Conservation (phyloP, 1,140 invertebrate genomes). For the Rhynchophorus ferrugineus region DNA sequence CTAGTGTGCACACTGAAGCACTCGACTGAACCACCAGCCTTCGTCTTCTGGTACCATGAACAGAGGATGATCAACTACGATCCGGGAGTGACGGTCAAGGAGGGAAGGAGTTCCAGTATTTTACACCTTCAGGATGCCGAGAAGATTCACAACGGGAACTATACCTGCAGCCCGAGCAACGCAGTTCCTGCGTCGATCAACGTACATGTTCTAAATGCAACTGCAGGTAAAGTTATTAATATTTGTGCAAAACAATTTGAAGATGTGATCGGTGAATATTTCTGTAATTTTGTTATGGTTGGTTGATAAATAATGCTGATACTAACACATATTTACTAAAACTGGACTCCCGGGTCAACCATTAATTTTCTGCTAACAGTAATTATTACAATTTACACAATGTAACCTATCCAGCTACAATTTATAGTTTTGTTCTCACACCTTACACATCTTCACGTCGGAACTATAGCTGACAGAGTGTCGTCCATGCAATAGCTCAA, state of each 20-base stretch:
- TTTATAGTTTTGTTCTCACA: too few relatives aligned
- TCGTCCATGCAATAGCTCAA: too few relatives aligned
- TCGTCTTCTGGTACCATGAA: slow-evolving; percentile 74
- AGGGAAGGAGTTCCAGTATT: slow-evolving; percentile 45
- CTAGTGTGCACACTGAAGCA: slow-evolving; percentile 63
- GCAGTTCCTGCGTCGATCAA: slow-evolving; percentile 58
- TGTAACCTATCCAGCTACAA: too few relatives aligned
- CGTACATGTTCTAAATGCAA: slow-evolving; percentile 56
- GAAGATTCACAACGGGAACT: slow-evolving; percentile 54
- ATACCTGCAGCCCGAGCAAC: slow-evolving; percentile 64
- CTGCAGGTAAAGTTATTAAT: slow-evolving; percentile 31
- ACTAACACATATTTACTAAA: too few relatives aligned
- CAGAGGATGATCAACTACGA: slow-evolving; percentile 68
- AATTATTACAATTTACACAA: too few relatives aligned
- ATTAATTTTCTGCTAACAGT: too few relatives aligned
- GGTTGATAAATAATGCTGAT: too few relatives aligned
- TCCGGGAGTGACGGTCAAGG: slow-evolving; percentile 42
- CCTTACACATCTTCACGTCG: too few relatives aligned
- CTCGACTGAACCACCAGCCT: slow-evolving; percentile 66
- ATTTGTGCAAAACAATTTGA: background rate
- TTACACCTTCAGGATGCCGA: slow-evolving; percentile 50
- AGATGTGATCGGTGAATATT: too few relatives aligned
- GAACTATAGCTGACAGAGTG: too few relatives aligned
- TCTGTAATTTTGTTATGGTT: too few relatives aligned
- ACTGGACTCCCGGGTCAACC: too few relatives aligned